Conservation (phyloP, 1,140 invertebrate species). For the Zophobas morio region DNA sequence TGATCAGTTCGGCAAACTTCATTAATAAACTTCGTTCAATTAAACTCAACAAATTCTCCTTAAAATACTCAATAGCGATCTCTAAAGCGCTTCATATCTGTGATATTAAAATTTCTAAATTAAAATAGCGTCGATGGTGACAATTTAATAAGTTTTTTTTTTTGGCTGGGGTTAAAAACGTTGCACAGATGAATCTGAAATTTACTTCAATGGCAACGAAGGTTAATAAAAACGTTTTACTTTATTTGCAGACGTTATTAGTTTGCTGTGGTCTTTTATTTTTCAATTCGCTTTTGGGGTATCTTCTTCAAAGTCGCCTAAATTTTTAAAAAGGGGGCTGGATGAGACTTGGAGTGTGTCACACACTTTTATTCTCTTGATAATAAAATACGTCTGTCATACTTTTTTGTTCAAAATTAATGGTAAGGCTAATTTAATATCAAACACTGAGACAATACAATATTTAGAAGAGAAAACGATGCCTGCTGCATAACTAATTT, state of each 20-base stretch:
- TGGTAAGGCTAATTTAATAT: too few relatives aligned
- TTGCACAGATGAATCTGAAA: not conserved
- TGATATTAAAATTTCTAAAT: not conserved
- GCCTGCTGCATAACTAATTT: too few relatives aligned
- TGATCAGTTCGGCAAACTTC: too few relatives aligned
- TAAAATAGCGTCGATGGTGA: not conserved
- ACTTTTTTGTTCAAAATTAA: too few relatives aligned
- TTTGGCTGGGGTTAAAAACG: too few relatives aligned
- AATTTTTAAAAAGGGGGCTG: slow-evolving; percentile 21
- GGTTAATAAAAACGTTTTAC: slow-evolving; percentile 34
- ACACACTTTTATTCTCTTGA: not conserved
- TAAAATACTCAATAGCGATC: too few relatives aligned
- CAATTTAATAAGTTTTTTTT: too few relatives aligned
- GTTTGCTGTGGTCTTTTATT: slow-evolving; percentile 40
- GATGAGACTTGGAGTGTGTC: not conserved
- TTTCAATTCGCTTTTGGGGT: slow-evolving; percentile 36
- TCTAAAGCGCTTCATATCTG: too few relatives aligned
- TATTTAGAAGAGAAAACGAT: too few relatives aligned
- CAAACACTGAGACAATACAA: too few relatives aligned
- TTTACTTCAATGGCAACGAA: slow-evolving; percentile 9
- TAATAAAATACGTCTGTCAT: not conserved
- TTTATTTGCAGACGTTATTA: slow-evolving; percentile 36
- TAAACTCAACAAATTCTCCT: too few relatives aligned
- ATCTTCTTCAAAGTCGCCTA: slow-evolving; percentile 18
- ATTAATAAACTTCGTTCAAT: too few relatives aligned